Evolutionary conservation across 2,888 invertebrate species (phyloP).

Genomic region (Erebia palarica): DNA sequence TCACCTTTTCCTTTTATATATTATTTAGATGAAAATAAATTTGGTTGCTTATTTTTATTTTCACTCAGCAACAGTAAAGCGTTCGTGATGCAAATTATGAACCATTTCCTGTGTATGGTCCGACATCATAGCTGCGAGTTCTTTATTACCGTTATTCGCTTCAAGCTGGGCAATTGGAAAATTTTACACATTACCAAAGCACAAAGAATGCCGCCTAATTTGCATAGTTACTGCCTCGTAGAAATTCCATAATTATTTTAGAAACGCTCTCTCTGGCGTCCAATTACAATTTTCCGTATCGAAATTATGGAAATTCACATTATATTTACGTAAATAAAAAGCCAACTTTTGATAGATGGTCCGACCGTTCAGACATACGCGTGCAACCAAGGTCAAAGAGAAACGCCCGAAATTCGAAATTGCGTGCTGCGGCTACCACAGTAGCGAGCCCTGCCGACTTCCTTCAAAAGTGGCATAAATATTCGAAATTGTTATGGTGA

Average conservation of each 20-base stretch:
- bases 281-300: slow-evolving; percentile 2
- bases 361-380: slow-evolving; percentile 16
- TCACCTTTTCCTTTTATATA: no score
- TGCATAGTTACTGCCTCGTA: slow-evolving; percentile 32
- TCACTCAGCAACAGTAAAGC: background rate
- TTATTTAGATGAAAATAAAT: background rate
- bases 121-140: slow-evolving; percentile 52
- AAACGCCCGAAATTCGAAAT: slow-evolving; percentile 45
- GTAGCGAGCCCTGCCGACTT: slow-evolving; percentile 55
- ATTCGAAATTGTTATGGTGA: slow-evolving; percentile 61
- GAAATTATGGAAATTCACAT: slow-evolving; percentile 2
- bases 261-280: slow-evolving; percentile 8
- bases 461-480: slow-evolving; percentile 63
- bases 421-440: slow-evolving; percentile 58
- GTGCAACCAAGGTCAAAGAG: slow-evolving; percentile 33
- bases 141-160: slow-evolving; percentile 44
- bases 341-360: slow-evolving; percentile 13
- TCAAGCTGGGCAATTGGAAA: slow-evolving; percentile 37
- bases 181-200: slow-evolving; percentile 33
- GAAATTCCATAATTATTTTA: slow-evolving; percentile 32
- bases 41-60: background rate
- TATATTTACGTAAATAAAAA: slow-evolving; percentile 1
- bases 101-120: slow-evolving; percentile 51
- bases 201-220: slow-evolving; percentile 36
- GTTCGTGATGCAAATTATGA: slow-evolving; percentile 45